phyloP scores from a whole-genome alignment of 2,888 invertebrate species.

The Eupithecia pulchellata region DNA sequence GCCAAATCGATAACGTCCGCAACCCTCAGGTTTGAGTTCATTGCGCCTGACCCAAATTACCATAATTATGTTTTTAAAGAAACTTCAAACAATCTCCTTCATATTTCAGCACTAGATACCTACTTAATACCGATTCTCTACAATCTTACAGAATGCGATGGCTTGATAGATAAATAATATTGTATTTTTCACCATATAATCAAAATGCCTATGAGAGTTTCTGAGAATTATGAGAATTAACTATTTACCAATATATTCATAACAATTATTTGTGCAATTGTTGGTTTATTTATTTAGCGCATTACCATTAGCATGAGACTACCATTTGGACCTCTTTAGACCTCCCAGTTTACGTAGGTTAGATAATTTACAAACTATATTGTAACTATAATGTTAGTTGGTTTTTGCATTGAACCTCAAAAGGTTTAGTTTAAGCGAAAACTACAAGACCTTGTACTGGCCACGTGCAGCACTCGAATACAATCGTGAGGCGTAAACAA shows the following conservation, averaged over 20 bases:
- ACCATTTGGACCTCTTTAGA: neutral
- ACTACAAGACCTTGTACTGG: neutral
- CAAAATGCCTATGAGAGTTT: neutral
- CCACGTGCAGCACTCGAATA: neutral
- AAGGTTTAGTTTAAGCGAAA: no score
- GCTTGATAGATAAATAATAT: neutral
- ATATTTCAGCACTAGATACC: neutral
- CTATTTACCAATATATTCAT: neutral
- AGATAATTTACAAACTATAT: no score
- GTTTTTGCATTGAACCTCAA: neutral
- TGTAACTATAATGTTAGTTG: no score
- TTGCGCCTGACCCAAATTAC: conserved; percentile 36
- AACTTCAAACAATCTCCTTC: neutral
- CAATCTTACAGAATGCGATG: neutral
- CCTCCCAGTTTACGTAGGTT: neutral
- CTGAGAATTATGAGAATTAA: no score
- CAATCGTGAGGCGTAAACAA: neutral
- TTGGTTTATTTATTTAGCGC: neutral
- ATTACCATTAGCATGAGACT: neutral
- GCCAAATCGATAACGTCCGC: conserved; percentile 35
- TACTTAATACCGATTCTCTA: neutral
- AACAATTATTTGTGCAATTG: neutral
- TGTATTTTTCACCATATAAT: neutral
- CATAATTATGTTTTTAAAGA: conserved; percentile 21
- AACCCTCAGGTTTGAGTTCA: conserved; percentile 31